Evolutionary conservation across 2,113 vertebrate genomes (phyloP), one percentile per base, ranked within the genome.

Genomic region (Anarhynchus alexandrinus): DNA sequence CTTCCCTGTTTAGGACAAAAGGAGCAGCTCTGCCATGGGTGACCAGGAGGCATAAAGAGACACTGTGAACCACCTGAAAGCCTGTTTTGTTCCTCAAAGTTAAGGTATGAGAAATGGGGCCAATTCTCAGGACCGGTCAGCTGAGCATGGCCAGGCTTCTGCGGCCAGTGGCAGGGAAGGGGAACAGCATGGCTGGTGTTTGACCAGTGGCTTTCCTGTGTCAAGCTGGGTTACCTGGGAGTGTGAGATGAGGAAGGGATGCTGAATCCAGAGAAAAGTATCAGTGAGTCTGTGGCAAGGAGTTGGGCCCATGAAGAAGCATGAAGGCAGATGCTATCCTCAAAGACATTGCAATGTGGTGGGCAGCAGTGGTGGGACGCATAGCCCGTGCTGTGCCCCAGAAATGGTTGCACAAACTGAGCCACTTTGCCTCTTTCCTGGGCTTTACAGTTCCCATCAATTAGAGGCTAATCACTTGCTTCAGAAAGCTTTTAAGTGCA

Each of bases 401-500:
- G 57, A 29, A 90, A 72, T 30, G 9, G 12, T 27, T 61, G 16
- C 47, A 36, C 42, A 80, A 85, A 65, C 38, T 32, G 47, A 72
- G 52, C 23, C 47, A 52, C 76, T 80, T 79, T 67, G 19, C 42
- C 55, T 94, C 40, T 82, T 86, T 3, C 86, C 92, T 26, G 29
- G 47, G 27, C 54, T 90, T 74, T 57, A 15, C 32, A 59, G 38
- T 34, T 81, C 36, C 78, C 86, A 95, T 96, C 86, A 93, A 96
- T 96, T 88, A 96, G 21, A 93, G 58, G 61, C 23, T 92, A 95
- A 96, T 94, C 59, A n/a, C 90, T 83, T 96, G 57, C 76, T 93
- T 92, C 90, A 86, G 73, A 92, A 96, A 90, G 88, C 90, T 94
- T 96, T 94, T 93, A 95, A 96, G 81, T 92, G 85, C 57, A 61